Conservation (phyloP, 1,140 invertebrate species). For the Melipona quadrifasciata region DNA sequence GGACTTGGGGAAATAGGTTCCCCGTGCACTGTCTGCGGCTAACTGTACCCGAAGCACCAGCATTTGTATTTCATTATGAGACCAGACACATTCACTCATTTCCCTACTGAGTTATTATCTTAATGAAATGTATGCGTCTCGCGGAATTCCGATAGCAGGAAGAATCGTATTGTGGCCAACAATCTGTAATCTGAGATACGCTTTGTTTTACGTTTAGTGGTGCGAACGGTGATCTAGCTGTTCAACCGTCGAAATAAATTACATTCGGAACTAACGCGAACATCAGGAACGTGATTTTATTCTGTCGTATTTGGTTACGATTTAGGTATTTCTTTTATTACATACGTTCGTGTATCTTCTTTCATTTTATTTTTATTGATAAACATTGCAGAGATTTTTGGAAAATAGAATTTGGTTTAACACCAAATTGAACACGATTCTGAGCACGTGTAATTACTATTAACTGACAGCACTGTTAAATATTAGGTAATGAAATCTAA, state of each 20-base stretch:
- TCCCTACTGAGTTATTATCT: not conserved
- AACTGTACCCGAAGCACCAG: not conserved
- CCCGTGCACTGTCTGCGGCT: not conserved
- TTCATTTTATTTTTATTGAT: no score
- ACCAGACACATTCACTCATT: not conserved
- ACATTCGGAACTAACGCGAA: not conserved
- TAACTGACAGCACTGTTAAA: not conserved
- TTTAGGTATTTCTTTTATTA: not conserved
- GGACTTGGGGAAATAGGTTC: not conserved
- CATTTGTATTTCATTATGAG: not conserved
- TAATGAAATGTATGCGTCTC: not conserved
- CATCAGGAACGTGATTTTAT: not conserved
- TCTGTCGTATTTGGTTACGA: not conserved
- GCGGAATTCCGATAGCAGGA: not conserved
- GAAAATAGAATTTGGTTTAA: no score
- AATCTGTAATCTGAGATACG: no score
- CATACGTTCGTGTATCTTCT: no score
- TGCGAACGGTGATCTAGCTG: not conserved
- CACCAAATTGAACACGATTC: no score
- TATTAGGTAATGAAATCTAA: no score
- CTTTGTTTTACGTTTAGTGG: not conserved
- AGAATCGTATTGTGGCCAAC: not conserved
- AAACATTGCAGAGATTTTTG: no score
- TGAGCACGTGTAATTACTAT: not conserved
- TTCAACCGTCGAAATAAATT: not conserved